These are phyloP conservation scores for Semotilus atromaculatus DNA, from an alignment of 2,797 vertebrate species.

Conservation along the genomic window DNA sequence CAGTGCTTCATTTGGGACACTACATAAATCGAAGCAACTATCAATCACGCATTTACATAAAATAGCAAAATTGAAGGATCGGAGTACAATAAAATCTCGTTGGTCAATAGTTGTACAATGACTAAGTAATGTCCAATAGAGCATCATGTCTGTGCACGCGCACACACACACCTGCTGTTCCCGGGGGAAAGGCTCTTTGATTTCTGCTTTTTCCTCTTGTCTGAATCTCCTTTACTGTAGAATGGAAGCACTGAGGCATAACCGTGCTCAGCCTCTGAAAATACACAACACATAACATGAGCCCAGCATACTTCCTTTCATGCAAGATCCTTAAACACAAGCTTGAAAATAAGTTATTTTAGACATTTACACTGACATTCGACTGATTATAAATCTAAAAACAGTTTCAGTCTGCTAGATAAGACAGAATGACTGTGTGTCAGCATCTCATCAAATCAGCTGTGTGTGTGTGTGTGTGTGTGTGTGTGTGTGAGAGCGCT, in stretches of 20 bases:
- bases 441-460: slow-evolving; percentile 54
- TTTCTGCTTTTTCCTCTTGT: slow-evolving; percentile 80
- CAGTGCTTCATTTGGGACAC: background rate
- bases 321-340: background rate
- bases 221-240: slow-evolving; percentile 69
- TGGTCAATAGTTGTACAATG: background rate
- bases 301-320: background rate
- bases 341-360: background rate
- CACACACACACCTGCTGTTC: slow-evolving; percentile 77
- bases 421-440: background rate
- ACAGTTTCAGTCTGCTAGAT: rapidly evolving
- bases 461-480: slow-evolving; percentile 39
- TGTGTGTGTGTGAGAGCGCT: background rate
- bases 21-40: background rate
- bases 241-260: slow-evolving; percentile 87
- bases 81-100: background rate
- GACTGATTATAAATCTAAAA: background rate
- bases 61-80: background rate
- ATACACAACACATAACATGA: slow-evolving; percentile 29
- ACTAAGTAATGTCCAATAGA: no score
- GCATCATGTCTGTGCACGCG: no score
- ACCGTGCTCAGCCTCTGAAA: slow-evolving; percentile 90
- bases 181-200: slow-evolving; percentile 76
- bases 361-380: background rate
- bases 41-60: background rate